These are phyloP conservation scores for Numenius arquata DNA, from an alignment of 2,113 vertebrate genomes.

Conservation along the genomic window DNA sequence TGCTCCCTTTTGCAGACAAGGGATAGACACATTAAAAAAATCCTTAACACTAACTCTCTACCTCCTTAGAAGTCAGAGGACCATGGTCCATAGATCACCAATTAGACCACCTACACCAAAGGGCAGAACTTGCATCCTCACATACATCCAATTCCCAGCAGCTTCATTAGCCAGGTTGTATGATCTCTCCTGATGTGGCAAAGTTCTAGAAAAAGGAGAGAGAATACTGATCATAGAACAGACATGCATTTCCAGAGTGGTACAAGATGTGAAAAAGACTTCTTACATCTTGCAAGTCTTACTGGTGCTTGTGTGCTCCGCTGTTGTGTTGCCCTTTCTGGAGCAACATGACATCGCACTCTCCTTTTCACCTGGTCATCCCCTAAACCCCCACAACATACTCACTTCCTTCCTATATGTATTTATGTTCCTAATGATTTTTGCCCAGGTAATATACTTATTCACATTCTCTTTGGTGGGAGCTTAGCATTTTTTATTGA, in stretches of 20 bases:
- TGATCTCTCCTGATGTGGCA: not conserved
- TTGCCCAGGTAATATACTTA: not conserved
- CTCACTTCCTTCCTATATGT: not conserved
- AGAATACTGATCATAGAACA: not conserved
- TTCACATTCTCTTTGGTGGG: not conserved
- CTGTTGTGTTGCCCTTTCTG: not conserved
- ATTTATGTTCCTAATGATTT: not conserved
- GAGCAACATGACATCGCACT: fast-evolving
- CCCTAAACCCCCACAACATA: not conserved
- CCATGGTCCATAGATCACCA: not conserved
- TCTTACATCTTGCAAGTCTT: not conserved
- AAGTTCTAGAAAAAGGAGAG: not conserved
- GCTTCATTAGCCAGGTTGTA: not conserved
- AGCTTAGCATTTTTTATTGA: not conserved
- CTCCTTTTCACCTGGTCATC: not conserved
- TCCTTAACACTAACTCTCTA: not conserved
- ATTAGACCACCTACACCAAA: not conserved
- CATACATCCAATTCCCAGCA: not conserved
- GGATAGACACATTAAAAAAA: not conserved
- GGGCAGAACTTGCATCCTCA: not conserved
- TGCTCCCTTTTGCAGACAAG: not conserved
- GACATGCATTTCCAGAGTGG: not conserved
- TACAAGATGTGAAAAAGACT: not conserved
- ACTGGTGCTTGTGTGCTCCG: not conserved
- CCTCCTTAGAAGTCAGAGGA: not conserved